Evolutionary conservation across 2,113 vertebrate species (phyloP).

Genomic region (Apodemus speciosus): DNA sequence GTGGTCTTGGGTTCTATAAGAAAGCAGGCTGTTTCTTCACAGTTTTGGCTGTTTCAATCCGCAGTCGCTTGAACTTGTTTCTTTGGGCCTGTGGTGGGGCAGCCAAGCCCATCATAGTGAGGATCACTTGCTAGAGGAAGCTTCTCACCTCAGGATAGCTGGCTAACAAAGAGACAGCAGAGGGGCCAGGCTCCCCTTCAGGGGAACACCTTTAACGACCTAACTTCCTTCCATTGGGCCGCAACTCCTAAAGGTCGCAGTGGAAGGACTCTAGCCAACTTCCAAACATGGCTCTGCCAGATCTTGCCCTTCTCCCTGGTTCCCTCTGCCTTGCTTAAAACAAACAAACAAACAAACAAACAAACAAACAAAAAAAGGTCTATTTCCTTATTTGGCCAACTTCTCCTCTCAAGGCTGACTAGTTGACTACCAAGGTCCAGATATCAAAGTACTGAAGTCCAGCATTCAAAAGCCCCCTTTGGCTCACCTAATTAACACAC

Average conservation of each 20-base stretch:
- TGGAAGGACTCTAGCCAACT: neutral
- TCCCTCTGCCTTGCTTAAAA: neutral
- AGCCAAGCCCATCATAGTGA: neutral
- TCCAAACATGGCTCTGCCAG: neutral
- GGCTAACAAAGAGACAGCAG: neutral
- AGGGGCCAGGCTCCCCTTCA: neutral
- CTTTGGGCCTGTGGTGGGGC: neutral
- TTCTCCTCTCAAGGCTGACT: neutral
- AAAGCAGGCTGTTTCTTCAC: neutral
- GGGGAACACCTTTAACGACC: neutral
- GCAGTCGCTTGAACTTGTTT: neutral
- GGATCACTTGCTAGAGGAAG: too few relatives aligned
- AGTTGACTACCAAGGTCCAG: neutral
- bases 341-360: neutral
- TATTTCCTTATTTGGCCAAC: neutral
- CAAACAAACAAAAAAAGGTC: neutral
- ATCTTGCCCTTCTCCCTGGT: neutral
- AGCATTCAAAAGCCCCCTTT: neutral
- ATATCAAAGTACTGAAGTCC: neutral
- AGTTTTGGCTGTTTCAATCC: neutral
- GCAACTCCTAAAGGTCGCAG: neutral
- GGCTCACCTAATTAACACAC: neutral
- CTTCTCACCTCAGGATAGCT: neutral
- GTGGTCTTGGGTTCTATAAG: too few relatives aligned
- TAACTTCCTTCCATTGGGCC: neutral